Conservation (phyloP, 2,797 vertebrate species). For the Chiloscyllium punctatum region DNA sequence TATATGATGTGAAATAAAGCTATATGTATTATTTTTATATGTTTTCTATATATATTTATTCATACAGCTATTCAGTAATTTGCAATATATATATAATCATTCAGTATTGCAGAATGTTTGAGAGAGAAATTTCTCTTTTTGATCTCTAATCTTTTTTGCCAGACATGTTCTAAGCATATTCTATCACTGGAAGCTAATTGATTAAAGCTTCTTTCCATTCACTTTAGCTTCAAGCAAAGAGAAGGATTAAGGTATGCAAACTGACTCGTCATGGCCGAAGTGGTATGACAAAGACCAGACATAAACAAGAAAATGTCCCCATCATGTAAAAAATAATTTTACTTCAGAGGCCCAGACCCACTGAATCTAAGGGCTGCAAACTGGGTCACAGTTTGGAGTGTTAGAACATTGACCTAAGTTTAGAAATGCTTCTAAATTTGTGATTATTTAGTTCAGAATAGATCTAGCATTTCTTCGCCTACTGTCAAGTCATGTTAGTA, state of each 20-base stretch:
- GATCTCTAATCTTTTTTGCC: neutral
- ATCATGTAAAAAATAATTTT: neutral
- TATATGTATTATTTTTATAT: too few species aligned
- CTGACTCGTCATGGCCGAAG: neutral
- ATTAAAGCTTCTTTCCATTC: neutral
- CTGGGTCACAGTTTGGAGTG: neutral
- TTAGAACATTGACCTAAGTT: neutral
- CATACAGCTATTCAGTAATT: too few species aligned
- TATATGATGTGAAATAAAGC: neutral
- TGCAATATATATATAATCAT: neutral
- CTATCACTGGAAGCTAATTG: neutral
- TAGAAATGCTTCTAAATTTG: neutral
- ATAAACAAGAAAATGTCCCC: neutral
- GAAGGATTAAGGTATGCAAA: constrained; percentile 4
- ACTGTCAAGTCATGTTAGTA: neutral
- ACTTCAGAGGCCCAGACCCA: neutral
- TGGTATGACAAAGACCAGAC: neutral
- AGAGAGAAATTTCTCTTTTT: neutral
- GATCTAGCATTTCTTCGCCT: neutral
- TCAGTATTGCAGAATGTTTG: neutral
- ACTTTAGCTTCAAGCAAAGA: constrained; percentile 20
- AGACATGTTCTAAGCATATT: constrained; percentile 18
- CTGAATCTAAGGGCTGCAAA: neutral
- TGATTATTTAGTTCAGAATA: neutral
- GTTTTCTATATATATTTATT: too few species aligned